phyloP scores from a whole-genome alignment of 2,797 vertebrate species.

The Sebastes vulpes region DNA sequence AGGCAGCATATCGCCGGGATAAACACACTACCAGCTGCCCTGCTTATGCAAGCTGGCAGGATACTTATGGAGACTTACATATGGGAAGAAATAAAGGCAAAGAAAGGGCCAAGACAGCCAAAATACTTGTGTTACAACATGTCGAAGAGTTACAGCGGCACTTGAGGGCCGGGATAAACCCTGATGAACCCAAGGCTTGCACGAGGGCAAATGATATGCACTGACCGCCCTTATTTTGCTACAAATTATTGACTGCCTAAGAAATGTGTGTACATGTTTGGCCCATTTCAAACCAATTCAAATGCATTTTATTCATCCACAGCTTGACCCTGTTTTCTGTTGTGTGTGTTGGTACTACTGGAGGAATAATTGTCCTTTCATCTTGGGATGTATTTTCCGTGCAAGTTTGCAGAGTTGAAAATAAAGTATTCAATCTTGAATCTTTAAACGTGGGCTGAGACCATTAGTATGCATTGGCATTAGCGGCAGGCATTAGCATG shows the following conservation, averaged over 20 bases:
- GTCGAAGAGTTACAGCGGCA: background rate
- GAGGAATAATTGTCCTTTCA: slow-evolving; percentile 13
- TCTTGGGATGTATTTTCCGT: slow-evolving; percentile 8
- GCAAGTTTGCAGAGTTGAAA: slow-evolving; percentile 22
- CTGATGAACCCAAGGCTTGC: background rate
- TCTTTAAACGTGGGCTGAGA: slow-evolving; percentile 21
- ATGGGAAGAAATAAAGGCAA: background rate
- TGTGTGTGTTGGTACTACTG: background rate
- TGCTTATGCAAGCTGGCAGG: background rate
- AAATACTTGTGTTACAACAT: background rate
- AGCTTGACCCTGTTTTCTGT: background rate
- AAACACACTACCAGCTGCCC: slow-evolving; percentile 14
- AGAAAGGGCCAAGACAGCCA: background rate
- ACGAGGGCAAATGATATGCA: background rate
- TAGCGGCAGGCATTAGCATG: slow-evolving; percentile 56
- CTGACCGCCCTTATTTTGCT: background rate
- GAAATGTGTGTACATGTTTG: background rate
- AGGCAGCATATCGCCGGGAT: background rate
- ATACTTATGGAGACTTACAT: background rate
- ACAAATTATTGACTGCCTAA: background rate
- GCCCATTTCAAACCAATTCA: background rate
- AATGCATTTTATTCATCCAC: background rate
- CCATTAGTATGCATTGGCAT: slow-evolving; percentile 62
- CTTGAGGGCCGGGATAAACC: background rate
- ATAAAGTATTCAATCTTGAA: slow-evolving; percentile 24